Conservation (phyloP, 1,140 invertebrate genomes). For the Pollicipes pollicipes region DNA sequence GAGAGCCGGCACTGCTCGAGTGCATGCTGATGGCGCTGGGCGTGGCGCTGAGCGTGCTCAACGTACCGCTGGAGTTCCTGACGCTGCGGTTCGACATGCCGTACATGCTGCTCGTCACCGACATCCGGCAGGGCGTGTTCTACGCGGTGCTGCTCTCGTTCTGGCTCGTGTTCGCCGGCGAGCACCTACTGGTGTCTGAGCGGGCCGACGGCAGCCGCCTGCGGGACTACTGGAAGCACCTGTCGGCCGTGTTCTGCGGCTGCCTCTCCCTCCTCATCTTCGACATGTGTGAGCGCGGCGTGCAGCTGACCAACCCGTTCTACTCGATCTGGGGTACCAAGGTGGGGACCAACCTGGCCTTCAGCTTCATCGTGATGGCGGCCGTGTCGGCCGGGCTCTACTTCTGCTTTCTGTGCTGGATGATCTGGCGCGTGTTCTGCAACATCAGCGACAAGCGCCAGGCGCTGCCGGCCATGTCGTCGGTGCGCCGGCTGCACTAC, state of each 20-base stretch:
- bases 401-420: slow-evolving; percentile 82
- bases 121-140: too few species aligned
- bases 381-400: slow-evolving; percentile 77
- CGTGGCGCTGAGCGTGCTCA: slow-evolving; percentile 63
- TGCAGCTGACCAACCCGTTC: too few species aligned
- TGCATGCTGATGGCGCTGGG: slow-evolving; percentile 78
- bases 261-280: slow-evolving; percentile 89
- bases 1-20: slow-evolving; percentile 75
- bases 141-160: slow-evolving; percentile 88
- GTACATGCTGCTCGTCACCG: too few species aligned
- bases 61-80: too few species aligned
- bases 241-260: slow-evolving; percentile 76
- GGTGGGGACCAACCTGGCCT: slow-evolving; percentile 69
- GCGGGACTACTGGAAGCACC: slow-evolving; percentile 81
- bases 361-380: slow-evolving; percentile 80
- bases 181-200: slow-evolving; percentile 79
- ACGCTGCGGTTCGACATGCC: too few species aligned
- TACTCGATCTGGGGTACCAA: slow-evolving; percentile 93
- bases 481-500: too few species aligned
- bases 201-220: slow-evolving; percentile 56
- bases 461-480: too few species aligned
- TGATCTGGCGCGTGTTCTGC: slow-evolving; percentile 77
- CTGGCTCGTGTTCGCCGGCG: slow-evolving; percentile 96
- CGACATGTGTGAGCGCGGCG: too few species aligned
- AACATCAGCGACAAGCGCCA: slow-evolving; percentile 81